These are phyloP conservation scores for Hypena proboscidalis DNA, from an alignment of 2,888 invertebrate genomes.

Conservation along the genomic window DNA sequence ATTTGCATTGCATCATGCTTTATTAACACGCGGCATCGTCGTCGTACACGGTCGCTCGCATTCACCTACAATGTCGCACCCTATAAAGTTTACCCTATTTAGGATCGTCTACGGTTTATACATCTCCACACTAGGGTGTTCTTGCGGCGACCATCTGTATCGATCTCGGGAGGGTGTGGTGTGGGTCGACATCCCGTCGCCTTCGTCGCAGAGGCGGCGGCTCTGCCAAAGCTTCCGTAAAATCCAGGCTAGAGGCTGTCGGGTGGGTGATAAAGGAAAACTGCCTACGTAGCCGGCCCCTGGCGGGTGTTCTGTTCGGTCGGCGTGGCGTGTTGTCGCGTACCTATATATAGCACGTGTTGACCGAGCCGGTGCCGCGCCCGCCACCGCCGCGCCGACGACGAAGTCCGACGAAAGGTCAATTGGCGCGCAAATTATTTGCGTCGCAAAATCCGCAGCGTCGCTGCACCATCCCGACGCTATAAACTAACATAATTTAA, in stretches of 20 bases:
- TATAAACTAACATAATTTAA: slow-evolving; percentile 44
- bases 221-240: slow-evolving; percentile 74
- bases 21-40: slow-evolving; percentile 13
- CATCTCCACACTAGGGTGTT: slow-evolving; percentile 66
- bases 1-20: slow-evolving; percentile 18
- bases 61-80: slow-evolving; percentile 39
- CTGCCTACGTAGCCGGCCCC: slow-evolving; percentile 81
- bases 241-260: slow-evolving; percentile 80
- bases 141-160: slow-evolving; percentile 81
- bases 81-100: slow-evolving; percentile 50
- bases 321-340: slow-evolving; percentile 75
- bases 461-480: slow-evolving; percentile 64
- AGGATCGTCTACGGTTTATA: slow-evolving; percentile 51
- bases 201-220: slow-evolving; percentile 68
- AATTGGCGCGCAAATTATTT: slow-evolving; percentile 85
- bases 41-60: slow-evolving; percentile 11
- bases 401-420: slow-evolving; percentile 82
- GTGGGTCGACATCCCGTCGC: slow-evolving; percentile 80
- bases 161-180: slow-evolving; percentile 81
- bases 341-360: slow-evolving; percentile 82
- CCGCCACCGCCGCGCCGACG: slow-evolving; percentile 66
- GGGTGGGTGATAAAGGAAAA: slow-evolving; percentile 82
- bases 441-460: slow-evolving; percentile 80
- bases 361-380: slow-evolving; percentile 69
- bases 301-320: slow-evolving; percentile 75